A percentile compares a stretch with the other conserved stretches of the same genome.
These are phyloP conservation scores for Liasis olivaceus DNA, from an alignment of 2,797 vertebrate species.

Conservation along the genomic window DNA sequence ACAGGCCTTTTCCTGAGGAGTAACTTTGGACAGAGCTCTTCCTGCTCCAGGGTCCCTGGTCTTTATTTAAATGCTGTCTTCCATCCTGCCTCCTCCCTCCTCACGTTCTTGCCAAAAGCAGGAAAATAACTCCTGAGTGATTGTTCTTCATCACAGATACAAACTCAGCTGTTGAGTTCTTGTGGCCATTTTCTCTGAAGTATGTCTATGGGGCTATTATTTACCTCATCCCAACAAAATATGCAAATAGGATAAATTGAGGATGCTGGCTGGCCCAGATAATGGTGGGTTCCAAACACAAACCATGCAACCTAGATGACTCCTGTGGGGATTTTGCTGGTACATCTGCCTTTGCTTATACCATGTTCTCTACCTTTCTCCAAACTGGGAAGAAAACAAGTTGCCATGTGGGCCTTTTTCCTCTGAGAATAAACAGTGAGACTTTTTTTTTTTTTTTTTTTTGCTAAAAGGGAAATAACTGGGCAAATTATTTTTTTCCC, in stretches of 20 bases:
- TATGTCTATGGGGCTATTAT: not conserved
- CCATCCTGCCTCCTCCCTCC: not conserved
- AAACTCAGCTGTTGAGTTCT: not conserved
- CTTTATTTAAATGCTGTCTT: not conserved
- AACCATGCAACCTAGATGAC: not conserved
- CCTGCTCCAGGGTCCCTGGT: not conserved
- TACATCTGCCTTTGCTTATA: not conserved
- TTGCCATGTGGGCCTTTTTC: not conserved
- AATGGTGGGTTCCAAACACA: not conserved
- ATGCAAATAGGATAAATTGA: not conserved
- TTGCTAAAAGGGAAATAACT: conserved; percentile 8
- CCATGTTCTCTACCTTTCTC: not conserved
- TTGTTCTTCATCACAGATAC: not conserved
- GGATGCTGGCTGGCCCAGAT: not conserved
- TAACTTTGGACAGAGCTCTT: not conserved
- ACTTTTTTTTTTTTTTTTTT: not conserved
- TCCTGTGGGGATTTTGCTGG: not conserved
- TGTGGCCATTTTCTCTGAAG: not conserved
- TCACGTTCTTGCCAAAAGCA: not conserved
- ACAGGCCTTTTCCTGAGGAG: not conserved
- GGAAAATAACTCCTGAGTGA: not conserved
- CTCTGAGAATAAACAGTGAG: not conserved
- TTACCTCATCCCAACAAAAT: not conserved
- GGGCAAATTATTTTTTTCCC: not conserved
- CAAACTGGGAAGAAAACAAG: not conserved